Percentiles rank a stretch among this genome's conserved stretches.
phyloP scores from a whole-genome alignment of 2,113 vertebrate species.

The Rhipidura dahli region DNA sequence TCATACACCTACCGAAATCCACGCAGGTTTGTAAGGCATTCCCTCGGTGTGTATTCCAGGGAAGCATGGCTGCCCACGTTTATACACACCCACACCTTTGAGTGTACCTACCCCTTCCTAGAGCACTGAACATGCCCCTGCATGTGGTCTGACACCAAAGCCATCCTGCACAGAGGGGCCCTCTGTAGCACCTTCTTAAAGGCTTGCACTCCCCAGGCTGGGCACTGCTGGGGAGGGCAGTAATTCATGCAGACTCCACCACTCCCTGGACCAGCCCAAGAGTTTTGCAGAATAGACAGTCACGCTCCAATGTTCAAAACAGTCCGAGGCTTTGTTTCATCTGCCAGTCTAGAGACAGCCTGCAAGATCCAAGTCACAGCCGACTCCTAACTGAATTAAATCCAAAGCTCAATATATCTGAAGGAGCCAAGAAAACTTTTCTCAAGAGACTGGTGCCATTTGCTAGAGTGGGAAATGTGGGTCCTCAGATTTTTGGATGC shows the following conservation, averaged over 20 bases:
- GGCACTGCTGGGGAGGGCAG: background rate
- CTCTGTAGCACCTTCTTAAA: background rate
- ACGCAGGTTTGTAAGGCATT: background rate
- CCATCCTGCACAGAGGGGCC: background rate
- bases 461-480: background rate
- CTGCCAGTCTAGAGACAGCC: background rate
- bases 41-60: background rate
- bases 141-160: background rate
- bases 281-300: slow-evolving; percentile 14
- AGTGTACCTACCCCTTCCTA: background rate
- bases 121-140: no score
- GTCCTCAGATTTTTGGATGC: background rate
- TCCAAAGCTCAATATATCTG: background rate
- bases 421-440: slow-evolving; percentile 30
- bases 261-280: background rate
- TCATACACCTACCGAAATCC: background rate
- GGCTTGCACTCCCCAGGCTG: rapidly evolving
- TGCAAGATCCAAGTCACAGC: slow-evolving; percentile 40
- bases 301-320: background rate
- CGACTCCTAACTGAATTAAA: background rate
- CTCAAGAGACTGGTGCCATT: slow-evolving; percentile 6
- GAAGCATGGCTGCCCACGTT: background rate
- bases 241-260: background rate
- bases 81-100: background rate
- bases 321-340: slow-evolving; percentile 3